These are phyloP conservation scores for Oxyruncus cristatus DNA, from an alignment of 2,113 vertebrate species.

Conservation along the genomic window DNA sequence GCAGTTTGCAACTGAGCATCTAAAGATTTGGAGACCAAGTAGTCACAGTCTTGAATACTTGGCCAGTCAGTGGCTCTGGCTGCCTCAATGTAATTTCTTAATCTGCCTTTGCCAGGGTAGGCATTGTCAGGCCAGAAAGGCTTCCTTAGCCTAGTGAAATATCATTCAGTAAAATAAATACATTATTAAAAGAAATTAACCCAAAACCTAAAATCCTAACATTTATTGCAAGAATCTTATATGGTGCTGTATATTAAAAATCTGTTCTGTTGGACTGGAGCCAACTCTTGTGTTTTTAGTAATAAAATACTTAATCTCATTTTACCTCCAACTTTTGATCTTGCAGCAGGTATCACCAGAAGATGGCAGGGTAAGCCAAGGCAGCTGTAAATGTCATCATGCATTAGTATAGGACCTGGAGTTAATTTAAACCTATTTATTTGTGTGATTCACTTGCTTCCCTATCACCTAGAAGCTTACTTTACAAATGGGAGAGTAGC, in stretches of 20 bases:
- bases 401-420: slow-evolving; percentile 23
- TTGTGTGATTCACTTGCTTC: slow-evolving; percentile 31
- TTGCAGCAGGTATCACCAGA: slow-evolving; percentile 62
- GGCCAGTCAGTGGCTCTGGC: neutral
- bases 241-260: slow-evolving; percentile 19
- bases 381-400: slow-evolving; percentile 63
- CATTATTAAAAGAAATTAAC: slow-evolving; percentile 9
- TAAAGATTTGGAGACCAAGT: neutral
- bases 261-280: slow-evolving; percentile 4
- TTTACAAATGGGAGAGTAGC: neutral
- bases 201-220: neutral
- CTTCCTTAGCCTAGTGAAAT: slow-evolving; percentile 2
- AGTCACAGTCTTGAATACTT: neutral
- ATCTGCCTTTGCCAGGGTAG: neutral
- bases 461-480: slow-evolving; percentile 38
- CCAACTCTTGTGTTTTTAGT: slow-evolving; percentile 40
- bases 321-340: slow-evolving; percentile 66
- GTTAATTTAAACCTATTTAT: slow-evolving; percentile 55
- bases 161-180: neutral
- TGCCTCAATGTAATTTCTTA: neutral
- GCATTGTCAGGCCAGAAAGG: neutral
- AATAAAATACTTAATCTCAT: slow-evolving; percentile 53
- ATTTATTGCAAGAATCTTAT: neutral
- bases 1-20: neutral
- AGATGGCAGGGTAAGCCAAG: slow-evolving; percentile 71